Evolutionary conservation across 2,113 vertebrate species (phyloP).

Genomic region (Ancistrus triradiatus): DNA sequence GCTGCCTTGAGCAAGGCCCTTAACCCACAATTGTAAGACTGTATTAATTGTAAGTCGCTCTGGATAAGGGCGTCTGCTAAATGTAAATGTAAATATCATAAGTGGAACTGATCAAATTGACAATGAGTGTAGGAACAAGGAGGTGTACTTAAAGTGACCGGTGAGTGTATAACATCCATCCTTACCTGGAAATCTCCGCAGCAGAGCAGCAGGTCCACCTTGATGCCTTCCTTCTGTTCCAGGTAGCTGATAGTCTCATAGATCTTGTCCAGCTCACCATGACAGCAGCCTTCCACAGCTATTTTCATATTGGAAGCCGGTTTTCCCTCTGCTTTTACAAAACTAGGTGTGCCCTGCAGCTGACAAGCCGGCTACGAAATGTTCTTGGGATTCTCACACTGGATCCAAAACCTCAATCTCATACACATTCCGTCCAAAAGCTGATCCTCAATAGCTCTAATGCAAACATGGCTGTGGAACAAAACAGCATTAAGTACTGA

Average conservation of each 20-base stretch:
- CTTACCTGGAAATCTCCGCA: slow-evolving; percentile 87
- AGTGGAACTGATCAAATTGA: too few relatives aligned
- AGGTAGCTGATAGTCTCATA: slow-evolving; percentile 87
- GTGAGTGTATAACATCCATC: too few relatives aligned
- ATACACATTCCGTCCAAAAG: neutral
- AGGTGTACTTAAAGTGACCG: too few relatives aligned
- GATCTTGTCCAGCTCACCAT: slow-evolving; percentile 91
- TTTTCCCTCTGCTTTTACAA: neutral
- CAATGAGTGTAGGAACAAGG: too few relatives aligned
- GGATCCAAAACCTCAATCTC: neutral
- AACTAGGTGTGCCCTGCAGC: neutral
- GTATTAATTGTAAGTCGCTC: too few relatives aligned
- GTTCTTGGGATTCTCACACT: neutral
- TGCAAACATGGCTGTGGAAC: too few relatives aligned
- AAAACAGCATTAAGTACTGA: too few relatives aligned
- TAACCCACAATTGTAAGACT: too few relatives aligned
- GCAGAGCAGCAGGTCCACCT: slow-evolving; percentile 81
- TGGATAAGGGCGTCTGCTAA: too few relatives aligned
- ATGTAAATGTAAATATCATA: too few relatives aligned
- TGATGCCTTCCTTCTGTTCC: slow-evolving; percentile 75
- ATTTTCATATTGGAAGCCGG: slow-evolving; percentile 76
- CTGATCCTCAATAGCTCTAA: too few relatives aligned
- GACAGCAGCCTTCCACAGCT: slow-evolving; percentile 91
- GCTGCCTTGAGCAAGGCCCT: too few relatives aligned
- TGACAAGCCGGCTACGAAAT: neutral